Base-by-base conservation (phyloP, 37 sponge, comb jelly and placozoan species). In the Eunapius fragilis region DNA sequence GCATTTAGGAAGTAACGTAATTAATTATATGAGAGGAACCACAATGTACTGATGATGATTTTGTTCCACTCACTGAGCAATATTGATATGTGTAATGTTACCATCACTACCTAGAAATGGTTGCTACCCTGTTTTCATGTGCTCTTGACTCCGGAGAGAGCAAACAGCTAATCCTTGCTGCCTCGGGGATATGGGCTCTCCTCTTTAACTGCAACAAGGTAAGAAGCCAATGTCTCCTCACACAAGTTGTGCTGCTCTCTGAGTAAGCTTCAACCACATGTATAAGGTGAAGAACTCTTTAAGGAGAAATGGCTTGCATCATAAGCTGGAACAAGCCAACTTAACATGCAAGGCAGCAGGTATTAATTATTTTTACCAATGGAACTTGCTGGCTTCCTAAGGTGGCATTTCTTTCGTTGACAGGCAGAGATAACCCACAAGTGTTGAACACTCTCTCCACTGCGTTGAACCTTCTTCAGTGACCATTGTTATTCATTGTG, bases 131-230 rank as follows among this genome's bases (percentile, higher is more conserved):
- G 24, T 72, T 92, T 38, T 23, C 30, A 14, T 28, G 24, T 33
- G 74, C 74, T 6, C 77, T 92, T 31, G 82, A 31, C 10, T 75
- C 85, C 69, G 70, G 68, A 50, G 70, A 82, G 2, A 19, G 47
- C 31, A 6, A 49, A 30, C 31, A 58, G 14, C 37, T 75, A 31
- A 37, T 75, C 25, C 41, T 91, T 33, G 89, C 87, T n/a, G 69
- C 90, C 22, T 88, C 93, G 68, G 92, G 86, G 2, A 22, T 95
- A 13, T 77, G 84, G 84, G 87, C 92, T 31, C 80, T 95, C 23
- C 49, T 83, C 0, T 50, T 86, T 75, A 86, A 86, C 72, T 91
- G 93, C 41, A 25, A 68, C 2, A 95, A 91, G 89, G 95, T 91
- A 26, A 35, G 76, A 58, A 58, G 6, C 17, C 17, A 58, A 58